Conservation (phyloP, 2,888 invertebrate species). For the Hanleya hanleyi region DNA sequence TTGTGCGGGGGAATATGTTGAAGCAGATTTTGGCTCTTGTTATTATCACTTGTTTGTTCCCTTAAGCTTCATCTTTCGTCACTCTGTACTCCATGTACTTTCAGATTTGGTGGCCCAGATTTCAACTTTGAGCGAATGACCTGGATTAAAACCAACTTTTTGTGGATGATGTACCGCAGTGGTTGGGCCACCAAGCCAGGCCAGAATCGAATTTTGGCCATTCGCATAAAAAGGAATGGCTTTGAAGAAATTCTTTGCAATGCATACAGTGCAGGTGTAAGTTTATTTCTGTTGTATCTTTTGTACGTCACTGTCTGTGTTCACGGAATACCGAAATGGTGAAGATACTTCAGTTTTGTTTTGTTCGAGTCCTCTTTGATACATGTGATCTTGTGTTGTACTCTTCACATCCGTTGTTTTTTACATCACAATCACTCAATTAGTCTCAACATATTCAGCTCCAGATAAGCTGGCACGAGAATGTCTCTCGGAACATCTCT, state of each 20-base stretch:
- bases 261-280: constrained; percentile 51
- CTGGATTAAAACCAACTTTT: constrained; percentile 69
- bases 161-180: constrained; percentile 71
- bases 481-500: no score
- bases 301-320: no score
- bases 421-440: no score
- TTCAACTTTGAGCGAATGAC: constrained; percentile 61
- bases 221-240: constrained; percentile 50
- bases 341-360: no score
- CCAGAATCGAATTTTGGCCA: constrained; percentile 61
- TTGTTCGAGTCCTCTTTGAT: no score
- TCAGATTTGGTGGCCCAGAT: constrained; percentile 59
- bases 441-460: no score
- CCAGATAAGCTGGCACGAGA: no score
- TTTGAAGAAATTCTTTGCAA: constrained; percentile 57
- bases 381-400: no score
- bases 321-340: no score
- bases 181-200: constrained; percentile 64
- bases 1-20: not conserved
- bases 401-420: no score
- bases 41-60: not conserved
- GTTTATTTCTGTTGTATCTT: no score
- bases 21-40: not conserved
- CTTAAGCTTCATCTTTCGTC: not conserved
- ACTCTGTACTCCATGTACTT: not conserved